Conservation (phyloP, 2,888 invertebrate species). For the Tetrapedia diversipes region DNA sequence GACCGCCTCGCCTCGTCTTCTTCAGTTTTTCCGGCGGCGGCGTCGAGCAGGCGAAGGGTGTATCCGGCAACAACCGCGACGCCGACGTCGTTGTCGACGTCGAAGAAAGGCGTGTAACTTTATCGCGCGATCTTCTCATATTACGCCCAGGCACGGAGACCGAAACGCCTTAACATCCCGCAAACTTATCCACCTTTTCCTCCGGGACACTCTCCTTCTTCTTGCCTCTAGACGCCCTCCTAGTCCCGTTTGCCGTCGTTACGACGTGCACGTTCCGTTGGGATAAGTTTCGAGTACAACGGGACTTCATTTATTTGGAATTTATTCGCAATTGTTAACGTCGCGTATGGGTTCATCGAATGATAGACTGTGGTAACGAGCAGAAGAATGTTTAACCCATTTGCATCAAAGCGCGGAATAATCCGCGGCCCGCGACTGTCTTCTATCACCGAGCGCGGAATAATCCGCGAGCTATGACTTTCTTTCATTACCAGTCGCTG, state of each 20-base stretch:
- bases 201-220: neutral
- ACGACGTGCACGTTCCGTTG: too few relatives aligned
- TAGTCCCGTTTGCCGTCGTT: neutral
- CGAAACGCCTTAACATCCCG: slow-evolving; percentile 10
- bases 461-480: too few relatives aligned
- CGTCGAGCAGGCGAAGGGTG: slow-evolving; percentile 45
- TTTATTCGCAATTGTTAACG: too few relatives aligned
- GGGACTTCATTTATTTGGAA: too few relatives aligned
- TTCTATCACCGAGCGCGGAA: too few relatives aligned
- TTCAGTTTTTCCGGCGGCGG: slow-evolving; percentile 57
- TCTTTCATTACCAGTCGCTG: too few relatives aligned
- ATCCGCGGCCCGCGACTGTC: too few relatives aligned
- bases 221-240: slow-evolving; percentile 12
- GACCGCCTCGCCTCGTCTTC: slow-evolving; percentile 43
- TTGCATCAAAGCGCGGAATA: too few relatives aligned
- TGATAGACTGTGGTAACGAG: too few relatives aligned
- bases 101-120: slow-evolving; percentile 62
- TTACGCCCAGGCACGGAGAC: slow-evolving; percentile 67
- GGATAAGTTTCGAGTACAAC: too few relatives aligned
- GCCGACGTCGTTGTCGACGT: slow-evolving; percentile 30
- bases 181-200: slow-evolving; percentile 21
- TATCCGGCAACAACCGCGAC: slow-evolving; percentile 39
- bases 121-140: slow-evolving; percentile 70
- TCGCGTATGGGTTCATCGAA: too few relatives aligned
- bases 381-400: too few relatives aligned